Evolutionary conservation across 2,888 invertebrate species (phyloP).

Genomic region (Apodemia mormo): DNA sequence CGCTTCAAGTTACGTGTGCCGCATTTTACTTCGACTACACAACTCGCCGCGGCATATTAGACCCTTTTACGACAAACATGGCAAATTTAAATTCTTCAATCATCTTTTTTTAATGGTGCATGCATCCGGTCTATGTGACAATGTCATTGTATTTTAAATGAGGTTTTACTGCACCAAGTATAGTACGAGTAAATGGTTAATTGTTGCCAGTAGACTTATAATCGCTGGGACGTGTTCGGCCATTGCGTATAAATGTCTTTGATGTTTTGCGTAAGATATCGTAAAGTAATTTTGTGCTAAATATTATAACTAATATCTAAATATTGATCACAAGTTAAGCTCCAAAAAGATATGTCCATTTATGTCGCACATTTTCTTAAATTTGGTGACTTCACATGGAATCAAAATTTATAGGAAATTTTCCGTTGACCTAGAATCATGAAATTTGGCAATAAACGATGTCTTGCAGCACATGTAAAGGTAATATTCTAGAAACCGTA

Average conservation of each 20-base stretch:
- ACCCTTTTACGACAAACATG: slow-evolving; percentile 60
- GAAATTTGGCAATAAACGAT: too few species aligned
- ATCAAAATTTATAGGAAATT: too few species aligned
- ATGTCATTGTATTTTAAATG: slow-evolving; percentile 56
- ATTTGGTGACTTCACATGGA: too few species aligned
- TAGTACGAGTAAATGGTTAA: slow-evolving; percentile 33
- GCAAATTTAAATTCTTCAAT: slow-evolving; percentile 60
- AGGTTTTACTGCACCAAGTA: slow-evolving; percentile 41
- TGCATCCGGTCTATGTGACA: slow-evolving; percentile 64
- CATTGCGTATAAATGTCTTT: slow-evolving; percentile 30
- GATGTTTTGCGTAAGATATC: slow-evolving; percentile 20
- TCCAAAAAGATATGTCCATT: too few species aligned
- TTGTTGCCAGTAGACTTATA: slow-evolving; percentile 35
- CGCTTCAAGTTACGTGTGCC: slow-evolving; percentile 62
- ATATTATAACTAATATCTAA: background rate
- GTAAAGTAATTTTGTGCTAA: background rate
- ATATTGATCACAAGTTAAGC: too few species aligned
- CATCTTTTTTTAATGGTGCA: slow-evolving; percentile 51
- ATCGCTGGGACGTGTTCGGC: slow-evolving; percentile 35
- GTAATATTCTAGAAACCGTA: too few species aligned
- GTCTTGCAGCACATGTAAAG: too few species aligned
- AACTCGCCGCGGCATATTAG: slow-evolving; percentile 58
- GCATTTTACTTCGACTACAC: slow-evolving; percentile 57
- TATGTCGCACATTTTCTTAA: too few species aligned
- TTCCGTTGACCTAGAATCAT: too few species aligned